phyloP scores from a whole-genome alignment of 1,140 invertebrate species.

The Saxidomus purpurata region DNA sequence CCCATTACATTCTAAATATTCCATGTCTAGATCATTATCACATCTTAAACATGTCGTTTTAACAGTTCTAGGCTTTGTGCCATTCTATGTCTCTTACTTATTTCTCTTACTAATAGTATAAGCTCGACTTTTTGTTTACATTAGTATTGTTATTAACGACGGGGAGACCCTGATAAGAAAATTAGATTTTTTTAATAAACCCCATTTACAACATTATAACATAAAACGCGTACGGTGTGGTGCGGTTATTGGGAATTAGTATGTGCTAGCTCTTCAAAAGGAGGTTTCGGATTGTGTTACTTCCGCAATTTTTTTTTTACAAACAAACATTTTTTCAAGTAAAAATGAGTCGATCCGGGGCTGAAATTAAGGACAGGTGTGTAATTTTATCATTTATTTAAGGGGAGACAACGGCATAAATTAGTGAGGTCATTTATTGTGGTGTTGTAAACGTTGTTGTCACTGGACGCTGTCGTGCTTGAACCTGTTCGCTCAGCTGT shows the following conservation, averaged over 20 bases:
- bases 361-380: constrained; percentile 64
- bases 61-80: no score
- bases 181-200: no score
- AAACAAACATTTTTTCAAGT: not conserved
- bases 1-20: no score
- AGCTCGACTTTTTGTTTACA: no score
- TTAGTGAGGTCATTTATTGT: not conserved
- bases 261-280: not conserved
- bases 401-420: not conserved
- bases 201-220: no score
- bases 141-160: no score
- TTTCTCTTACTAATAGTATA: no score
- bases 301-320: not conserved
- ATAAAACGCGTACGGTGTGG: not conserved
- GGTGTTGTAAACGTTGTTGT: not conserved
- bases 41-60: no score
- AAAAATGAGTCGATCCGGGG: constrained; percentile 67
- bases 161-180: no score
- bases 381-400: not conserved
- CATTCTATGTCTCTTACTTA: no score
- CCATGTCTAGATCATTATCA: no score
- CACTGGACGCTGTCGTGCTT: not conserved
- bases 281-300: not conserved
- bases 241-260: not conserved
- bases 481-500: constrained; percentile 13